Percentiles rank a stretch among this genome's conserved stretches.
Conservation (phyloP, 2,797 vertebrate genomes). For the Agapornis canus region DNA sequence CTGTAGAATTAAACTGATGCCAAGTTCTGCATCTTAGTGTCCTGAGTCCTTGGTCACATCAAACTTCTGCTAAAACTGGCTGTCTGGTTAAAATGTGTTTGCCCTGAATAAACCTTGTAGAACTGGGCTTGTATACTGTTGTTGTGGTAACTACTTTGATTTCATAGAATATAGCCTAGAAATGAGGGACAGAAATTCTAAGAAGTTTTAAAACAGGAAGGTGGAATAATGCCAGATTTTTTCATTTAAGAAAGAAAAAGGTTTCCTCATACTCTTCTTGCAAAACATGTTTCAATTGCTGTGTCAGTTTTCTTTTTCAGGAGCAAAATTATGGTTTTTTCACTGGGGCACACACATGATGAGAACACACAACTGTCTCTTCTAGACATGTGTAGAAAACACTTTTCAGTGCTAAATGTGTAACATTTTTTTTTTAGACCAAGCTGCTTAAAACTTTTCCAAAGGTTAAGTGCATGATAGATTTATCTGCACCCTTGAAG, state of each 20-base stretch:
- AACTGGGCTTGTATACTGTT: not conserved
- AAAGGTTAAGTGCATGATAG: not conserved
- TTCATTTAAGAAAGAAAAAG: not conserved
- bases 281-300: not conserved
- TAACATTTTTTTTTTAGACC: not conserved
- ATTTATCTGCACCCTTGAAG: not conserved
- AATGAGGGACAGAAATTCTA: conserved; percentile 5
- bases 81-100: not conserved
- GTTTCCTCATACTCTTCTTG: not conserved
- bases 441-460: not conserved
- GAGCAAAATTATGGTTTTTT: not conserved
- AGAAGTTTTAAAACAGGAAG: not conserved
- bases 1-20: not conserved
- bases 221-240: not conserved
- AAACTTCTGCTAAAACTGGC: not conserved
- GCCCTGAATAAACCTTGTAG: not conserved
- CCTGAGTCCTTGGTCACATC: not conserved
- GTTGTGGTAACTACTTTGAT: not conserved
- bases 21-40: not conserved
- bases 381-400: not conserved
- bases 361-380: not conserved
- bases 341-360: fast-evolving
- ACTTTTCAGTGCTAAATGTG: not conserved
- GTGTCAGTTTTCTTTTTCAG: not conserved
- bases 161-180: not conserved